Percentiles rank a stretch among this genome's conserved stretches.
These are phyloP conservation scores for Anguilla megastoma DNA, from an alignment of 2,797 vertebrate species.

Conservation along the genomic window DNA sequence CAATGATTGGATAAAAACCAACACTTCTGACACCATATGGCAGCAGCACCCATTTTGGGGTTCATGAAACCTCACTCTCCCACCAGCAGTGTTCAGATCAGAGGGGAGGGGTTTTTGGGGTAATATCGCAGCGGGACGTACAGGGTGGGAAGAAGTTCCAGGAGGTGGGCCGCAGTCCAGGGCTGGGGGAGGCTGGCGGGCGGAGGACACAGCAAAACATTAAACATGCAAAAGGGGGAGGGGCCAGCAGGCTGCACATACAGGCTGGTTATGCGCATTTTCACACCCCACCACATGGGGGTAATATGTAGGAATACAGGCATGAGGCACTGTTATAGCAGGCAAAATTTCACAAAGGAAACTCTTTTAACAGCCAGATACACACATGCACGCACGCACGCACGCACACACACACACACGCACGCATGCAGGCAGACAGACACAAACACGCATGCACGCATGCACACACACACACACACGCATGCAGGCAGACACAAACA, in stretches of 20 bases:
- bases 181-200: slow-evolving; percentile 81
- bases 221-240: slow-evolving; percentile 48
- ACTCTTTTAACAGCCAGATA: background rate
- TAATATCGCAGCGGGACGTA: slow-evolving; percentile 72
- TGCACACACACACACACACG: background rate
- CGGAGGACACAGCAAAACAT: slow-evolving; percentile 57
- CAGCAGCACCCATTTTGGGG: background rate
- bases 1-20: background rate
- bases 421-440: background rate
- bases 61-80: background rate
- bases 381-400: background rate
- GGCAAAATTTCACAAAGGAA: background rate
- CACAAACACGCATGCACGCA: slow-evolving; percentile 9
- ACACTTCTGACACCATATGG: background rate
- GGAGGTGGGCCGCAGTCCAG: slow-evolving; percentile 84
- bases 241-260: background rate
- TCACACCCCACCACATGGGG: background rate
- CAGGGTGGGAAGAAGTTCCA: slow-evolving; percentile 93
- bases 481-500: too few relatives aligned
- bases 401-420: background rate
- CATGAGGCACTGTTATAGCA: background rate
- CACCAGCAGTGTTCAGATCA: background rate
- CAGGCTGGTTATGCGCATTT: background rate
- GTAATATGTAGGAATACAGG: background rate
- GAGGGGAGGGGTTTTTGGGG: slow-evolving; percentile 1